Evolutionary conservation across 2,113 vertebrate species (phyloP), one percentile per base, ranked within the genome.

Genomic region (Thunnus thynnus): DNA sequence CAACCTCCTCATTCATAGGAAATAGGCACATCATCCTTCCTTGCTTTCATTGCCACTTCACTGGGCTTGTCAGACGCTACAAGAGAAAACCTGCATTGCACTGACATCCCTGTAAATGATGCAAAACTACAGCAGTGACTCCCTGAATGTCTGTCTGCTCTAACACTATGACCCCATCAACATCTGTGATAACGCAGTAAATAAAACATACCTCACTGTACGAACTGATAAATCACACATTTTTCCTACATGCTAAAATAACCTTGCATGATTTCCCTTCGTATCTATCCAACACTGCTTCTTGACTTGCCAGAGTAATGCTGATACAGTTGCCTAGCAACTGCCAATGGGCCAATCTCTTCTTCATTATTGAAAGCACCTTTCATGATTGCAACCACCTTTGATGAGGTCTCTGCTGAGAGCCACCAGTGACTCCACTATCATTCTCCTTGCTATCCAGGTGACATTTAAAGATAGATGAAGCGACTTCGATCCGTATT

Each of bases 321-420:
- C 86, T 76, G 85, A 91, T 83, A 83, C 87, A 84, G 94, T 95
- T 95, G 92, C 95, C 86, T 94, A 92, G 94, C 94, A 95, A 95
- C 95, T 63, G 47, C 78, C 88, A 83, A 92, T 84, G 88, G 87
- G 76, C 71, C 80, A 81, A 75, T 78, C 0, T 69, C 80, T 70
- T 89, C 68, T 83, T 80, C 72, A 87, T 92, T 89, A 89, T 56
- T 72, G 62, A 84, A 80, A 90, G 52, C 78, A 89, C 81, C 86
- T 91, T 91, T 84, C 51, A 80, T 86, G 87, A 82, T 72, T 87
- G 76, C 80, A 85, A 78, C 25, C 70, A 83, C 68, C 84, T 89
- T 88, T 84, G 80, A 90, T 81, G 79, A 78, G 30, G 56, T 36
- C 76, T 78, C 67, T 20, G 36, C 62, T 46, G 80, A 47, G 58